Percentiles rank a stretch among this genome's conserved stretches.
phyloP scores from a whole-genome alignment of 2,113 vertebrate species.

The Romanogobio albipinnatus region DNA sequence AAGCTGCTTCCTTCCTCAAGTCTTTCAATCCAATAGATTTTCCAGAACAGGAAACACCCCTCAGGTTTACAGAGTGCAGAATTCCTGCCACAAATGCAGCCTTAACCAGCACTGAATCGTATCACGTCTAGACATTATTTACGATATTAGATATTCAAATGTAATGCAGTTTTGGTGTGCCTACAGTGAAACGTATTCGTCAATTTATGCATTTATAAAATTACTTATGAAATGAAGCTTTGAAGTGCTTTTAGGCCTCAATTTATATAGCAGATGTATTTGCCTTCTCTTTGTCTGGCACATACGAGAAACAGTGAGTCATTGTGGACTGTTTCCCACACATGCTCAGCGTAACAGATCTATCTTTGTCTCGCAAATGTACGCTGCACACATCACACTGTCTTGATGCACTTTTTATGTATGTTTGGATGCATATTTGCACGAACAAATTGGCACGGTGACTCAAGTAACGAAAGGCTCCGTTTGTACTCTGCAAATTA shows the following conservation, averaged over 20 bases:
- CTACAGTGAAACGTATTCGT: constrained; percentile 1
- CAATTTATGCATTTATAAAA: neutral
- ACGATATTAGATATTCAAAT: neutral
- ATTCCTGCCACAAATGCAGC: neutral
- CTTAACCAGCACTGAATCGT: constrained; percentile 2
- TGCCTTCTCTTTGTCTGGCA: constrained; percentile 12
- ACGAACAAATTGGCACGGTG: neutral
- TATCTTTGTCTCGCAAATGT: constrained; percentile 7
- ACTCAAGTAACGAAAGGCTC: neutral
- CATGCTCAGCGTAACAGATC: neutral
- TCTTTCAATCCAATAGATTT: constrained; percentile 58
- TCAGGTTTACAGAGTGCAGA: constrained; percentile 37
- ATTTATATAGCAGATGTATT: neutral
- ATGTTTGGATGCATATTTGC: neutral
- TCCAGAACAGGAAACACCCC: constrained; percentile 55
- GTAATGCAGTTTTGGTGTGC: neutral
- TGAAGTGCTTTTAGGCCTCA: neutral
- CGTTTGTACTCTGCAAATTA: neutral
- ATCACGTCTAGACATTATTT: neutral
- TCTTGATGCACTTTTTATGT: constrained; percentile 20
- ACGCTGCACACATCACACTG: constrained; percentile 3
- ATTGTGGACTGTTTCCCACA: constrained; percentile 1
- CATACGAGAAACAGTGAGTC: neutral
- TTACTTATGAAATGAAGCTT: constrained; percentile 4
- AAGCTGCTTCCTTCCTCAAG: constrained; percentile 52